Base-by-base conservation (phyloP, 2,797 vertebrate genomes). In the Galagoides demidoff region DNA sequence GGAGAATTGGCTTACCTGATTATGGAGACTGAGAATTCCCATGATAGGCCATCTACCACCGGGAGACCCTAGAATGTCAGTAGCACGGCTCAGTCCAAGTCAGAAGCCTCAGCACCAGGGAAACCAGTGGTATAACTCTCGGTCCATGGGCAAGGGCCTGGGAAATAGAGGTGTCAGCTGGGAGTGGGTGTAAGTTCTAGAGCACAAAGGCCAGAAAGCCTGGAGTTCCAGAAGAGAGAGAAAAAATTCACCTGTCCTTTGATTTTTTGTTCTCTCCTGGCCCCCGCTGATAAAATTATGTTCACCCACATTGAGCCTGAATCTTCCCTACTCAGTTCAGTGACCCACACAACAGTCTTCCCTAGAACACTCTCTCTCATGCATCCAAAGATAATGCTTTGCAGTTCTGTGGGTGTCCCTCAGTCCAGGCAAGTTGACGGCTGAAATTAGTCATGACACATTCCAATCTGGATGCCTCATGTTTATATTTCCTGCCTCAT, bases 161-260 rank as follows among this genome's bases (percentile, higher is more conserved):
- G 23, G 25, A 73, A 66, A 29, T 45, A 39, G 29, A 7, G 2
- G 23, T 1, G 0, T 27, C 2, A 6, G 16, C 3, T 2, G n/a
- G 14, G 4, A 29, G 14, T 1, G 34, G 9, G 79, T 31, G 2
- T 34, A 49, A 59, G 37, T 84, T 52, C 16, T 27, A 29, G 78
- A 19, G 23, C 59, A 16, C 49, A 49, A 63, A 29, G 37, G 10
- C 57, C 37, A 43, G n/a, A 45, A 13, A 39, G 14, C 34, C 31
- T 79, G 16, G 27, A 25, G 39, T 43, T 45, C 59, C 17, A 37
- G 20, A 12, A 78, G 25, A 89, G 49, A 34, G 25, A 13, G 23
- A 14, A 45, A 64, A 25, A 34, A 27, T 23, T 63, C 6, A 25
- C 43, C 3, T 31, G 71, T 78, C 9, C 5, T n/a, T 31, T 90